phyloP scores from a whole-genome alignment of 2,888 invertebrate genomes.

The Nemapogon koenigi region DNA sequence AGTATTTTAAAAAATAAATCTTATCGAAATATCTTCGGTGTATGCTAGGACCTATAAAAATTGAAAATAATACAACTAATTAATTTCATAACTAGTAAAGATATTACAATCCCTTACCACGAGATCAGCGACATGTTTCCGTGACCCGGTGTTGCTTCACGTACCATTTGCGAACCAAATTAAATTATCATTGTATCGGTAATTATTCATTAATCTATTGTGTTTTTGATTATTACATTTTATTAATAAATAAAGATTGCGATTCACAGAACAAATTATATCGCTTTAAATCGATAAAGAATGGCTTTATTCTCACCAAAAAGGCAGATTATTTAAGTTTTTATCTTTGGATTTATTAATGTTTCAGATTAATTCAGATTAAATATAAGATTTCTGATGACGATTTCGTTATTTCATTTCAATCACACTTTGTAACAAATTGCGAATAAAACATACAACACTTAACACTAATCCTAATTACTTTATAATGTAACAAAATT shows the following conservation, averaged over 20 bases:
- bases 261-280: too few species aligned
- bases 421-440: slow-evolving; percentile 59
- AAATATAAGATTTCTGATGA: too few species aligned
- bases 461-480: slow-evolving; percentile 60
- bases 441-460: slow-evolving; percentile 64
- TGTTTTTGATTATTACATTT: too few species aligned
- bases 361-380: slow-evolving; percentile 28
- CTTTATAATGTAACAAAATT: slow-evolving; percentile 64
- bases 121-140: slow-evolving; percentile 55
- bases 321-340: slow-evolving; percentile 43
- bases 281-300: too few species aligned
- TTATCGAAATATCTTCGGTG: slow-evolving; percentile 66
- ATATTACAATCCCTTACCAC: slow-evolving; percentile 64
- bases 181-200: too few species aligned
- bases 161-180: slow-evolving; percentile 20
- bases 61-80: slow-evolving; percentile 65
- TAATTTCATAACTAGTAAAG: slow-evolving; percentile 63
- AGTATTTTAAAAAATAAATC: slow-evolving; percentile 63
- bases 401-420: slow-evolving; percentile 52
- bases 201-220: too few species aligned
- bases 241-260: too few species aligned
- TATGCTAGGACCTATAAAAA: slow-evolving; percentile 65
- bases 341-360: slow-evolving; percentile 51
- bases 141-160: slow-evolving; percentile 43
- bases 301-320: slow-evolving; percentile 1